phyloP scores from a whole-genome alignment of 2,888 invertebrate species.

The Sphinx pinastri region DNA sequence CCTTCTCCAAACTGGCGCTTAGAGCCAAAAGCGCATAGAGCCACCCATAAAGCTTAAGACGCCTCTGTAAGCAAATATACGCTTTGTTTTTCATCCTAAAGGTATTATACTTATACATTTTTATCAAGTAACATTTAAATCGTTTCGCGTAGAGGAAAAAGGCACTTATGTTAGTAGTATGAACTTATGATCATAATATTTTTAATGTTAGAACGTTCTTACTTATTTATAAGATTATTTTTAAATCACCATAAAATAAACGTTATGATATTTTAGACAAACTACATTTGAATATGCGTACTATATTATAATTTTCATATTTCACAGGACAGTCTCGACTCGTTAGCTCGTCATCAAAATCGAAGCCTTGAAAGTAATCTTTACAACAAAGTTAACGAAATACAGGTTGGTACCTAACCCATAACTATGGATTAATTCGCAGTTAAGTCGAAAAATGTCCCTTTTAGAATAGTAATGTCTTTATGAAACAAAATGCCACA shows the following conservation, averaged over 20 bases:
- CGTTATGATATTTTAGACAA: no score
- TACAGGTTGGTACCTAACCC: constrained; percentile 73
- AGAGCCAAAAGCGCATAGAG: background rate
- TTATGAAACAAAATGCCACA: no score
- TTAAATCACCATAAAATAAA: no score
- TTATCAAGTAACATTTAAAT: no score
- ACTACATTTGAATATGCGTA: no score
- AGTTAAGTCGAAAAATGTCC: background rate
- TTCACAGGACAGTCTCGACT: constrained; percentile 91
- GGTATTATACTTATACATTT: no score
- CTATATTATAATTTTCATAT: constrained; percentile 20
- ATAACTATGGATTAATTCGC: background rate
- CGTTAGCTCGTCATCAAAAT: constrained; percentile 91
- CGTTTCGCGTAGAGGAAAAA: no score
- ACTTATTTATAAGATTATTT: no score
- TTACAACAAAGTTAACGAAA: constrained; percentile 96
- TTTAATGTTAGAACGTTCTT: no score
- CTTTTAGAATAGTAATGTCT: no score
- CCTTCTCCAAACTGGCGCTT: background rate
- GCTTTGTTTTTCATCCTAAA: background rate
- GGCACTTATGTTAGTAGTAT: no score
- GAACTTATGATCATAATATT: no score
- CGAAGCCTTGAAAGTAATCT: constrained; percentile 91
- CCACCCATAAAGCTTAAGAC: background rate
- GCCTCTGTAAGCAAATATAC: background rate